Evolutionary conservation across 2,888 invertebrate species (phyloP).

Genomic region (Formica aserva): DNA sequence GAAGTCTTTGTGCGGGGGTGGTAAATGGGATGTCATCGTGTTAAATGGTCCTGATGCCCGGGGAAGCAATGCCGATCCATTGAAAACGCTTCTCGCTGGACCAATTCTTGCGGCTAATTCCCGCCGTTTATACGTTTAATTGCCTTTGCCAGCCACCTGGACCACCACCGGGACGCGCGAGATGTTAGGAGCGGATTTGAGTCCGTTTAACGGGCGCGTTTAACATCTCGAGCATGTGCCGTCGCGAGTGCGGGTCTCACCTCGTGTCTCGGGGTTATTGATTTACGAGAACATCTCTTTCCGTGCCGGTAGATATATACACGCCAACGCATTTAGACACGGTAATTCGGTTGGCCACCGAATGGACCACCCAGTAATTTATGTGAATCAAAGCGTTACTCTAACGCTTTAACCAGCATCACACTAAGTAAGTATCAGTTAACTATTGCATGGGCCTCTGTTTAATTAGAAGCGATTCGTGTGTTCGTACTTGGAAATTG

Average conservation of each 20-base stretch:
- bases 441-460: background rate
- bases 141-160: slow-evolving; percentile 78
- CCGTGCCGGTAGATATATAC: background rate
- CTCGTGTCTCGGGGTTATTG: slow-evolving; percentile 16
- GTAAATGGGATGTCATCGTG: slow-evolving; percentile 80
- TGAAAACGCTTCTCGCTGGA: slow-evolving; percentile 65
- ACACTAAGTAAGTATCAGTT: no score
- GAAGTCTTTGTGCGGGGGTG: slow-evolving; percentile 78
- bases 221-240: slow-evolving; percentile 40
- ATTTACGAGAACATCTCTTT: slow-evolving; percentile 33
- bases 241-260: slow-evolving; percentile 3
- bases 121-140: slow-evolving; percentile 81
- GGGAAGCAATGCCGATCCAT: slow-evolving; percentile 62
- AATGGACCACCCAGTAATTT: background rate
- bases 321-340: background rate
- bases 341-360: background rate
- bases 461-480: background rate
- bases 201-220: slow-evolving; percentile 32
- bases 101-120: slow-evolving; percentile 82
- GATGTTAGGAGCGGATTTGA: slow-evolving; percentile 39
- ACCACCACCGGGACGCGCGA: slow-evolving; percentile 60
- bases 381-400: background rate
- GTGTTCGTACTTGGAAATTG: background rate
- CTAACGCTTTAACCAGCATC: background rate
- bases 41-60: slow-evolving; percentile 79